Evolutionary conservation across 2,797 vertebrate genomes (phyloP), one percentile per base, ranked within the genome.

Genomic region (Alfaro cultratus): DNA sequence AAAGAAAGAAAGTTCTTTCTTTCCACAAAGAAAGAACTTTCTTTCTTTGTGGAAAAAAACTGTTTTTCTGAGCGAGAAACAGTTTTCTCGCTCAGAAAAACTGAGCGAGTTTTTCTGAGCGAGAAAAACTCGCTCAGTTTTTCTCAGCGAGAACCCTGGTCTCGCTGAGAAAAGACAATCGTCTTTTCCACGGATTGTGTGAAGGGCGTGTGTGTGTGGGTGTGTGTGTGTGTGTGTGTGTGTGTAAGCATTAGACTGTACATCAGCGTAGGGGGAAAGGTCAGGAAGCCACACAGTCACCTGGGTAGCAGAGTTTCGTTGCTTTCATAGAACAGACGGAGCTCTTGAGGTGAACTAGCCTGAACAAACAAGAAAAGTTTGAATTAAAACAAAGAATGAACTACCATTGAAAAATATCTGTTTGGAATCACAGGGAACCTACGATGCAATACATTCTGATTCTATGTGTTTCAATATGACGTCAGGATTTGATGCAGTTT

Each of bases 261-360:
- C 1, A 10, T 74, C 73, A 73, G 41, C 41, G 4, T 41, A 11
- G 62, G 26, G 51, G 23, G 36, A 31, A 76, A 39, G 46, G 36
- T 46, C 4, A 0, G 46, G 18, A 45, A 73, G 60, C 62, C 74
- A 53, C 43, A 34, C 29, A 94, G 97, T 97, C 89, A 99, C 99
- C 95, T 97, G 57, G 99, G 99, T 83, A 96, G 95, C 83, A 99
- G 95, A 68, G 92, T 97, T 95, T 96, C 96, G 94, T 98, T 98
- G 94, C 96, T 98, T 95, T 99, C 98, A 13, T 99, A 99, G 94
- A 97, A 99, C 77, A 98, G 95, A 31, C 98, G 97, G 15, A 99
- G 97, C 86, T 99, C 98, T 88, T 99, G 98, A 0, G 99, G 99
- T 76, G 97, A 98, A 93, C 96, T 99, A 84, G 98, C 99, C 99